A percentile compares a stretch with the other conserved stretches of the same genome.
phyloP scores from a whole-genome alignment of 2,797 vertebrate genomes.

The Notolepis coatsorum region DNA sequence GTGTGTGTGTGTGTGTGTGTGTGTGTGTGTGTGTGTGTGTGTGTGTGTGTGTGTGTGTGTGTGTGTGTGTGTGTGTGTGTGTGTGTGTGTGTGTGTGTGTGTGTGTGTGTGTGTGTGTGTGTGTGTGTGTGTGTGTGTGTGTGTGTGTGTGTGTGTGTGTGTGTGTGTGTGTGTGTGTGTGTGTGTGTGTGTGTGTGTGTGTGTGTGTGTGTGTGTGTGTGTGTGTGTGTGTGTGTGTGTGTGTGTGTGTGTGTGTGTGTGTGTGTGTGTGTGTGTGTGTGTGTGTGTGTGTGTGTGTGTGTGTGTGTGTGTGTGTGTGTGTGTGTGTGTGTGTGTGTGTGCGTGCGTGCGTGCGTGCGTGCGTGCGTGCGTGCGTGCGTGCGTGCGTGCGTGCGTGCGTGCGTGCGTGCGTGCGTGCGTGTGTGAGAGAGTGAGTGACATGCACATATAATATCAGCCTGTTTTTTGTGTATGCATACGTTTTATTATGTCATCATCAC shows the following conservation, averaged over 20 bases:
- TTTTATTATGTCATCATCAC: too few species aligned
- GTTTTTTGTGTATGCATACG: too few species aligned
- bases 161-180: background rate
- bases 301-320: slow-evolving; percentile 1
- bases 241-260: background rate
- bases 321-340: background rate
- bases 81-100: background rate
- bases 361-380: background rate
- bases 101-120: background rate
- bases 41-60: background rate
- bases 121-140: background rate
- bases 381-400: background rate
- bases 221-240: background rate
- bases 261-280: background rate
- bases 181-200: background rate
- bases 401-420: slow-evolving; percentile 8
- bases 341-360: background rate
- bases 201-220: background rate
- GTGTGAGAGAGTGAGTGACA: background rate
- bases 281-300: background rate
- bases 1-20: background rate
- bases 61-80: background rate
- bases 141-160: background rate
- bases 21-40: background rate
- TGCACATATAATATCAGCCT: too few species aligned